These are phyloP conservation scores for Acropora tenuis DNA, from an alignment of 64 coral and sea anemone genomes.

Conservation along the genomic window DNA sequence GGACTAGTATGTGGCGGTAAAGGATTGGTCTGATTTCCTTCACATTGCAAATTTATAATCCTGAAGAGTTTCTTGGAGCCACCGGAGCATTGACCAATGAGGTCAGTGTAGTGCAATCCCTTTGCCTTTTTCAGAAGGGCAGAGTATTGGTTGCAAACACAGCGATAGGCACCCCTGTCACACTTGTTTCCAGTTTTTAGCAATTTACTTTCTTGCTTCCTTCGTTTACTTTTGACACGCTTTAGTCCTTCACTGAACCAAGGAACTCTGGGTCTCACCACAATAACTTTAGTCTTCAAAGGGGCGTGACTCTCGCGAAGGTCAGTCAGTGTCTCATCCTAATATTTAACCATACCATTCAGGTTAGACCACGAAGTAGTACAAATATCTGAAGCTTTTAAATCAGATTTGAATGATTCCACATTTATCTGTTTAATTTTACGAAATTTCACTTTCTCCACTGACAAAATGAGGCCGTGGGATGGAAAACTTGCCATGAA, in stretches of 20 bases:
- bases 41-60: constrained; percentile 45
- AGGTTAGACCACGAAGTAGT: neutral
- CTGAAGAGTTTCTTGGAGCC: constrained; percentile 47
- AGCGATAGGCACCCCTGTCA: constrained; percentile 6
- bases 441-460: neutral
- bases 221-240: neutral
- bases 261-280: constrained; percentile 27
- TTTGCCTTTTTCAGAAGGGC: constrained; percentile 15
- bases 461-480: neutral
- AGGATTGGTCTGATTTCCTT: constrained; percentile 1
- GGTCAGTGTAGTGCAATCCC: constrained; percentile 24
- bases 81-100: constrained; percentile 37
- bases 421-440: constrained; percentile 18
- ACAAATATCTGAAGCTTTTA: constrained; percentile 13
- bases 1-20: constrained; percentile 38
- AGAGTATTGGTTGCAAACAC: constrained; percentile 26
- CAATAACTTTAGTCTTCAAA: constrained; percentile 19
- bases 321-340: constrained; percentile 11
- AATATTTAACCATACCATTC: constrained; percentile 29
- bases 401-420: constrained; percentile 21
- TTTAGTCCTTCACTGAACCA: constrained; percentile 45
- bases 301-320: constrained; percentile 40
- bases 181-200: constrained; percentile 5
- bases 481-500: constrained; percentile 8
- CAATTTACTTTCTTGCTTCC: constrained; percentile 50